Evolutionary conservation across 2,797 vertebrate species (phyloP).

Genomic region (Lindbergichthys nudifrons): DNA sequence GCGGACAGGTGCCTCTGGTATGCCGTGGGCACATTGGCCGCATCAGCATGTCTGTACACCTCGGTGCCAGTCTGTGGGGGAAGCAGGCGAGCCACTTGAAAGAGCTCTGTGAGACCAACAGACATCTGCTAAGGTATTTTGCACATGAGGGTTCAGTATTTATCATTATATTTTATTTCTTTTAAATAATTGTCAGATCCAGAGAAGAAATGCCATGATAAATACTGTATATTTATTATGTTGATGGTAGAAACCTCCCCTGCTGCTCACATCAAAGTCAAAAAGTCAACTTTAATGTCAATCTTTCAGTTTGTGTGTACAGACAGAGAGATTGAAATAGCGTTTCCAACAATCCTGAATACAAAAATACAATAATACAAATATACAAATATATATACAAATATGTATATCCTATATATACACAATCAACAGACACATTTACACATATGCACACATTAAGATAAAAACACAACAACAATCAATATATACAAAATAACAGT

Average conservation of each 20-base stretch:
- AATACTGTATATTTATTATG: not conserved
- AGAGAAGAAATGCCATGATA: not conserved
- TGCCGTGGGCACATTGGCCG: constrained; percentile 57
- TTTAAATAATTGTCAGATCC: not conserved
- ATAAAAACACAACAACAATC: too few species aligned
- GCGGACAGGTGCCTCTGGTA: constrained; percentile 51
- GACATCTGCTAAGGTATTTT: constrained; percentile 33
- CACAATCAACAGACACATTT: too few species aligned
- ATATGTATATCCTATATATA: too few species aligned
- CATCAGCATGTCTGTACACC: constrained; percentile 67
- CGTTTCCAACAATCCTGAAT: too few species aligned
- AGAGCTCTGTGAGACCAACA: constrained; percentile 57
- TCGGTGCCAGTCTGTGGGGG: constrained; percentile 72
- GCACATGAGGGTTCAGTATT: constrained; percentile 8
- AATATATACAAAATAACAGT: too few species aligned
- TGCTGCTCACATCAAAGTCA: too few species aligned
- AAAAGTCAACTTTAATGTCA: too few species aligned
- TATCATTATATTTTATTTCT: not conserved
- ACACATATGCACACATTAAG: too few species aligned
- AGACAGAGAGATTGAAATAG: too few species aligned
- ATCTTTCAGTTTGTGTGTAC: too few species aligned
- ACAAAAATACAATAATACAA: too few species aligned
- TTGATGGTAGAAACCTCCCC: not conserved
- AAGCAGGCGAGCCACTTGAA: constrained; percentile 50
- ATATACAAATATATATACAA: too few species aligned